These are phyloP conservation scores for Silurus lanzhouensis DNA, from an alignment of 2,797 vertebrate species.

Conservation along the genomic window DNA sequence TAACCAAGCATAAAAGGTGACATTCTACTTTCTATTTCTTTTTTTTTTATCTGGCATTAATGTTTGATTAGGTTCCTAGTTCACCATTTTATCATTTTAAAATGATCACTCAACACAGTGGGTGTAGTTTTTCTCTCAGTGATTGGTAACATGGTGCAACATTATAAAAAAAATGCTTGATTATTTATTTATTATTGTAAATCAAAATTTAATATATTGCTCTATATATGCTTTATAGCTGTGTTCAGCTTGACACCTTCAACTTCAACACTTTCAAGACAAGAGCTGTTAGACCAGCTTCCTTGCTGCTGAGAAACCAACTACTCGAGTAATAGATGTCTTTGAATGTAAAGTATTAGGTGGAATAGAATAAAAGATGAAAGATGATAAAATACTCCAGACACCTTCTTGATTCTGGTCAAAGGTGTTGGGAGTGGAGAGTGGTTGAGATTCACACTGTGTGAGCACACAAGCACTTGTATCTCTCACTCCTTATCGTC, in stretches of 20 bases:
- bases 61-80: neutral
- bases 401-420: neutral
- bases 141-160: neutral
- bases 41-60: neutral
- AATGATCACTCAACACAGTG: neutral
- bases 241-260: neutral
- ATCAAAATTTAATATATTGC: neutral
- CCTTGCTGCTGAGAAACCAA: neutral
- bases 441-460: constrained; percentile 6
- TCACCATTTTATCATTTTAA: neutral
- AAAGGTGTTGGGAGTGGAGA: constrained; percentile 22
- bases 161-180: neutral
- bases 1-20: constrained; percentile 12
- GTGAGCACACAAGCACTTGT: constrained; percentile 18
- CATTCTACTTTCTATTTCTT: neutral
- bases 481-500: neutral
- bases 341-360: neutral
- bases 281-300: constrained; percentile 28
- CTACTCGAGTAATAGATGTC: neutral
- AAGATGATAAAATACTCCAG: constrained; percentile 35
- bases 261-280: constrained; percentile 1
- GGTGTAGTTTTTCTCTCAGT: neutral
- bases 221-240: neutral
- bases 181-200: neutral
- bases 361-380: constrained; percentile 7